Evolutionary conservation across 2,113 vertebrate genomes (phyloP).

Genomic region (Phrynocephalus versicolor): DNA sequence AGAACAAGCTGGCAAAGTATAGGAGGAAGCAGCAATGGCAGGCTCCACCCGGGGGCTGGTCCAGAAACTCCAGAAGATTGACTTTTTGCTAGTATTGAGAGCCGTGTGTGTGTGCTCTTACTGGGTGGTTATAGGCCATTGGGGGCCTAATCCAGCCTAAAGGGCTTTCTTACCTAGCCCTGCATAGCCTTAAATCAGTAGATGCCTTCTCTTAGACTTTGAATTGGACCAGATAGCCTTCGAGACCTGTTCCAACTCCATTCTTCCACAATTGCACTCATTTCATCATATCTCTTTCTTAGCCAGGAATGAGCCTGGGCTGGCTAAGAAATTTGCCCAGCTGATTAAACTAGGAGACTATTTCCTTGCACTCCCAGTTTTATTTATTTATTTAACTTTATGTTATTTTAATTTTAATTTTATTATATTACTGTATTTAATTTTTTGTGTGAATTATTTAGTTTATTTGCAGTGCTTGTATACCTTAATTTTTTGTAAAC

Average conservation of each 20-base stretch:
- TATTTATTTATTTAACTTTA: too few relatives aligned
- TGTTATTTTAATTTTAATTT: too few relatives aligned
- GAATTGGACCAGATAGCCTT: too few relatives aligned
- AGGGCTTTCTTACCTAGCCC: neutral
- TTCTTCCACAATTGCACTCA: too few relatives aligned
- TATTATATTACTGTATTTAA: too few relatives aligned
- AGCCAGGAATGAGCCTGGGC: neutral
- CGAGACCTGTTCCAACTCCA: neutral
- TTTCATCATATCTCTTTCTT: neutral
- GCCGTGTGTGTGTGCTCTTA: neutral
- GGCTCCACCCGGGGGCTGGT: neutral
- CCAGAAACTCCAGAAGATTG: constrained; percentile 26
- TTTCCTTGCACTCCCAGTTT: neutral
- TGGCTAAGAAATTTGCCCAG: too few relatives aligned
- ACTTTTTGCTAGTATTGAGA: constrained; percentile 14
- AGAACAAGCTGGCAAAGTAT: constrained; percentile 87
- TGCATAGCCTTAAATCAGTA: too few relatives aligned
- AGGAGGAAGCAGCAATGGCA: constrained; percentile 88
- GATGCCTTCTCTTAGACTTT: neutral
- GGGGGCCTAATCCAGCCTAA: neutral
- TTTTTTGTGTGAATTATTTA: too few relatives aligned
- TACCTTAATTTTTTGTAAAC: too few relatives aligned
- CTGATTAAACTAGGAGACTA: neutral
- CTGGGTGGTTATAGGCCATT: neutral
- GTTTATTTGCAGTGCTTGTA: too few relatives aligned